Percentiles rank a stretch among this genome's conserved stretches.
These are phyloP conservation scores for Echinarachnius parma DNA, from an alignment of 53 echinoderm and acorn worm genomes.

Conservation along the genomic window DNA sequence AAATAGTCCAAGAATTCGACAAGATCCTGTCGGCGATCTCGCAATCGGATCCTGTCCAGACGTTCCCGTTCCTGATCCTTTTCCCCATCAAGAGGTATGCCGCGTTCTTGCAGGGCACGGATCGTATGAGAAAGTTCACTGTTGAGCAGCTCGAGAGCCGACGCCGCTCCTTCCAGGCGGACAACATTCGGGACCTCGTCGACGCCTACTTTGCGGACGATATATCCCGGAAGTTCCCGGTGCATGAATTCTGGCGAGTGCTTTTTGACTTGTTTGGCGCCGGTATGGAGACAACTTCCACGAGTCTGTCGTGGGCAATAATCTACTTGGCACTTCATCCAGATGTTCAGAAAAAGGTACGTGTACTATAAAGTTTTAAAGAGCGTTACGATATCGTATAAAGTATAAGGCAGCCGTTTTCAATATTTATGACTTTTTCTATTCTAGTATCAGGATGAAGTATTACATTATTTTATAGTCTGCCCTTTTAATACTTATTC, in stretches of 20 bases:
- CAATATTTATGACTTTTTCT: too few relatives aligned
- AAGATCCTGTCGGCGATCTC: neutral
- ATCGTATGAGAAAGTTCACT: neutral
- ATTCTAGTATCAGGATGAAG: too few relatives aligned
- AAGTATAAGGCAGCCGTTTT: too few relatives aligned
- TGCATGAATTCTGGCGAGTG: conserved; percentile 29
- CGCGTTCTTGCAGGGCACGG: neutral
- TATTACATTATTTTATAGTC: too few relatives aligned
- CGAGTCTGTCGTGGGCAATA: conserved; percentile 24
- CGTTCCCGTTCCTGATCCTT: neutral
- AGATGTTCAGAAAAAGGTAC: conserved; percentile 45
- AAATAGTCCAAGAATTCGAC: neutral
- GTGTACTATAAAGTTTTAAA: too few relatives aligned
- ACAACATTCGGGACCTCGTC: conserved; percentile 8
- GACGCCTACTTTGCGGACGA: conserved; percentile 21
- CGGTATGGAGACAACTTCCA: conserved; percentile 39
- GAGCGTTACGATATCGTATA: too few relatives aligned
- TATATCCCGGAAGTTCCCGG: conserved; percentile 1
- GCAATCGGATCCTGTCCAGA: neutral
- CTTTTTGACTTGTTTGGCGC: conserved; percentile 41
- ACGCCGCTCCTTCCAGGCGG: conserved; percentile 20
- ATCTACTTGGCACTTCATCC: conserved; percentile 25
- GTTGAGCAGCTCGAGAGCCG: neutral
- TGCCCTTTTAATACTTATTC: too few relatives aligned
- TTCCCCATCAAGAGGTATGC: neutral